phyloP scores from a whole-genome alignment of 2,797 vertebrate genomes.

The Rhinatrema bivittatum region DNA sequence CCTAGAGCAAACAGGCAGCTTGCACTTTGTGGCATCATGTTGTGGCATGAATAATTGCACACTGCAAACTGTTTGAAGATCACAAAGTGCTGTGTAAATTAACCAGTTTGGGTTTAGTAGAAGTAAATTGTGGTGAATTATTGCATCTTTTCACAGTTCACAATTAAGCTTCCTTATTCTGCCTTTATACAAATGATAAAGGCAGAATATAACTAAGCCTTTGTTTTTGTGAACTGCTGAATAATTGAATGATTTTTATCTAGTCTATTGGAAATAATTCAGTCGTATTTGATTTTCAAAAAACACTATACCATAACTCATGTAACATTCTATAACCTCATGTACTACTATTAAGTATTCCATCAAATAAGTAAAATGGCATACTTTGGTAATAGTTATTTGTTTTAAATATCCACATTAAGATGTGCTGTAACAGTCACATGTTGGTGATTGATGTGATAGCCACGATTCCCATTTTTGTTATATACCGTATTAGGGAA shows the following conservation, averaged over 20 bases:
- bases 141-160: slow-evolving; percentile 66
- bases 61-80: slow-evolving; percentile 66
- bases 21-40: slow-evolving; percentile 60
- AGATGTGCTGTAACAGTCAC: too few species aligned
- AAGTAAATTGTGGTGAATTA: slow-evolving; percentile 66
- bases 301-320: too few species aligned
- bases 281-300: neutral
- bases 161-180: slow-evolving; percentile 54
- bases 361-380: too few species aligned
- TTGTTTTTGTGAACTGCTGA: neutral
- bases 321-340: neutral
- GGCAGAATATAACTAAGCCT: neutral
- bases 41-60: slow-evolving; percentile 71
- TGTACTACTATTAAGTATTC: too few species aligned
- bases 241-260: accelerated
- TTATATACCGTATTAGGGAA: too few species aligned
- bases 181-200: slow-evolving; percentile 25
- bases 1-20: slow-evolving; percentile 77
- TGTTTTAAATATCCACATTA: too few species aligned
- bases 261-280: too few species aligned
- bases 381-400: too few species aligned
- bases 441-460: too few species aligned
- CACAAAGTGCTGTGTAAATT: slow-evolving; percentile 66
- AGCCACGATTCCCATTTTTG: too few species aligned
- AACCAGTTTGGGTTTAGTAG: slow-evolving; percentile 52